phyloP scores from a whole-genome alignment of 2,113 vertebrate species.

The Etheostoma cragini region DNA sequence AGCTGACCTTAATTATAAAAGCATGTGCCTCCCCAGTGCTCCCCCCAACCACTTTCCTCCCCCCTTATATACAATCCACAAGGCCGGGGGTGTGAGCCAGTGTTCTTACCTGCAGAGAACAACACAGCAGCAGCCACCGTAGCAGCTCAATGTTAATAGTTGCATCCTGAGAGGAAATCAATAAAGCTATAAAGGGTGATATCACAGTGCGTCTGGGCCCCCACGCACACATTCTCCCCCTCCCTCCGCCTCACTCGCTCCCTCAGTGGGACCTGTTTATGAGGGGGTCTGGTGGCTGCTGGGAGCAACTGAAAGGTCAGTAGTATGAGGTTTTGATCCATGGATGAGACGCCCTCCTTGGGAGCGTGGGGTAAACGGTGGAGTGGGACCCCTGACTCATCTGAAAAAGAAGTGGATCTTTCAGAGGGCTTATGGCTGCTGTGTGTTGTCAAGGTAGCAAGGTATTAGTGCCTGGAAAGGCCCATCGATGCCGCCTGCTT shows the following conservation, averaged over 20 bases:
- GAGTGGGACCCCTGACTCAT: slow-evolving; percentile 75
- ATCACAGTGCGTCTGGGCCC: slow-evolving; percentile 81
- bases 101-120: slow-evolving; percentile 81
- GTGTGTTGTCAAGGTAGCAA: slow-evolving; percentile 72
- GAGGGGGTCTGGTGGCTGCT: slow-evolving; percentile 59
- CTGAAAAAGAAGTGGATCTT: slow-evolving; percentile 69
- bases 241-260: slow-evolving; percentile 34
- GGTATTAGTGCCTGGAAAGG: slow-evolving; percentile 68
- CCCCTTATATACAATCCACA: slow-evolving; percentile 54
- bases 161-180: slow-evolving; percentile 87
- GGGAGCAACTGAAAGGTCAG: slow-evolving; percentile 72
- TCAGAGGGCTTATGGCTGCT: slow-evolving; percentile 65
- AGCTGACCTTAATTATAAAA: slow-evolving; percentile 89
- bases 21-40: slow-evolving; percentile 77
- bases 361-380: slow-evolving; percentile 66
- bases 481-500: slow-evolving; percentile 69
- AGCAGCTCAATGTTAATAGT: slow-evolving; percentile 84
- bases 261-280: slow-evolving; percentile 72
- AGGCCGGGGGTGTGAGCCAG: slow-evolving; percentile 74
- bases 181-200: slow-evolving; percentile 86
- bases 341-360: slow-evolving; percentile 67
- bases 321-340: slow-evolving; percentile 76
- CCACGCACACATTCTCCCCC: slow-evolving; percentile 48
- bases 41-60: slow-evolving; percentile 2
- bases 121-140: slow-evolving; percentile 71